These are phyloP conservation scores for Drosophila yakuba DNA, from an alignment of 1,140 invertebrate genomes.

Conservation along the genomic window DNA sequence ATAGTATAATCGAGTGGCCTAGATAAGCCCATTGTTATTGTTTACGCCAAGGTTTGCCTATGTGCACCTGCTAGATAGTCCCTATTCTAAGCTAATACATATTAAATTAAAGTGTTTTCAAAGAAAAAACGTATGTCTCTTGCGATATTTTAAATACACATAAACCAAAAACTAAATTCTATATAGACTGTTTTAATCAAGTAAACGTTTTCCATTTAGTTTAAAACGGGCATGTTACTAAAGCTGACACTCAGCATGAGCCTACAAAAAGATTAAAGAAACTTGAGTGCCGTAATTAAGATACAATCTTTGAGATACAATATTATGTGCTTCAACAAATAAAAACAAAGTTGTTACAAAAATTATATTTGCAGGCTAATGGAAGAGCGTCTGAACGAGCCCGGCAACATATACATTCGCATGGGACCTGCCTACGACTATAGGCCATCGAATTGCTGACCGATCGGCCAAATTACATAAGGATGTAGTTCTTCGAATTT, in stretches of 20 bases:
- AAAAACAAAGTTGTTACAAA: neutral
- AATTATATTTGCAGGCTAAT: constrained; percentile 26
- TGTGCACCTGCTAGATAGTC: constrained; percentile 6
- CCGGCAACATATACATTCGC: constrained; percentile 61
- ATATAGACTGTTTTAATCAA: neutral
- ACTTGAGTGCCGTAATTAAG: neutral
- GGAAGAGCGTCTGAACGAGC: constrained; percentile 55
- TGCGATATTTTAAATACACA: neutral
- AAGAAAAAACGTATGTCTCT: neutral
- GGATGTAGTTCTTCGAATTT: constrained; percentile 16
- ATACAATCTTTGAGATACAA: neutral
- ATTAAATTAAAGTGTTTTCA: neutral
- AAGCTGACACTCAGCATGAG: too few relatives aligned
- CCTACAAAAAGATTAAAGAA: neutral
- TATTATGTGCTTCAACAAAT: neutral
- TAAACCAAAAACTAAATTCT: neutral
- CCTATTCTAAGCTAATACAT: neutral
- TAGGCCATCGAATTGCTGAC: constrained; percentile 47
- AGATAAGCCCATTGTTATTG: constrained; percentile 59
- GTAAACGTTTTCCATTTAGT: too few relatives aligned
- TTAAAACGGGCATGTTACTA: too few relatives aligned
- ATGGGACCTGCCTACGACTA: constrained; percentile 67
- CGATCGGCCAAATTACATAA: neutral
- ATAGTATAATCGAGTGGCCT: neutral
- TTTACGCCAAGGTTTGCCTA: constrained; percentile 17